A percentile compares a stretch with the other conserved stretches of the same genome.
Evolutionary conservation across 2,888 invertebrate species (phyloP).

Genomic region (Liposcelis brunnea): DNA sequence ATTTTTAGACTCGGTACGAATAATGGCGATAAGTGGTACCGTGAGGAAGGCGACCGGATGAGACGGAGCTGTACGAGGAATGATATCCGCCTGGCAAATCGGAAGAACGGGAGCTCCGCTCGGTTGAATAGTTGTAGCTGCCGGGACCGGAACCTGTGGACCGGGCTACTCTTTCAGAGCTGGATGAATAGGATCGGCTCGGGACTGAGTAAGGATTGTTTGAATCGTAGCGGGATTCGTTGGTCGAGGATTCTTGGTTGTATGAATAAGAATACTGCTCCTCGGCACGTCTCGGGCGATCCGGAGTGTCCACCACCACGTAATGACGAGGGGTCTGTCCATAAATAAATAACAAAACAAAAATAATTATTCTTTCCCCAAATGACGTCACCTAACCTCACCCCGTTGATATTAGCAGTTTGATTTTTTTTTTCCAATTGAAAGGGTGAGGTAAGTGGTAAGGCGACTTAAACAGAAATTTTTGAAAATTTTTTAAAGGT

Average conservation of each 20-base stretch:
- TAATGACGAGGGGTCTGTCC: constrained; percentile 70
- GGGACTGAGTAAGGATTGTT: constrained; percentile 33
- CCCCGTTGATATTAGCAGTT: too few relatives aligned
- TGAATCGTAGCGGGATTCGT: constrained; percentile 27
- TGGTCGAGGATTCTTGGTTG: constrained; percentile 42
- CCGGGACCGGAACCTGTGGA: constrained; percentile 47
- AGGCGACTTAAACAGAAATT: too few relatives aligned
- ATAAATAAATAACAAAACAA: constrained; percentile 9
- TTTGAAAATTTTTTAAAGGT: too few relatives aligned
- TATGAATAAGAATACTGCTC: constrained; percentile 77
- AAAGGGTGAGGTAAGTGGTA: too few relatives aligned
- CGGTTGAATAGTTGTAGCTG: constrained; percentile 52
- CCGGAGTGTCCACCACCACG: constrained; percentile 61
- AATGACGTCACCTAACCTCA: too few relatives aligned
- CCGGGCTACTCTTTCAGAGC: constrained; percentile 49
- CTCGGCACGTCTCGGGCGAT: constrained; percentile 49
- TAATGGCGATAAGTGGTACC: constrained; percentile 71
- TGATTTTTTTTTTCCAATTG: too few relatives aligned
- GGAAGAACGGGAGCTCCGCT: constrained; percentile 44
- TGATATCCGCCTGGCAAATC: constrained; percentile 58
- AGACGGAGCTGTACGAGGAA: constrained; percentile 57
- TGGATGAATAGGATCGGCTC: constrained; percentile 46
- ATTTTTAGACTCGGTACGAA: constrained; percentile 64
- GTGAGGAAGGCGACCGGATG: constrained; percentile 64
- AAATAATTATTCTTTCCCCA: too few relatives aligned